Base-by-base conservation (phyloP, 2,113 vertebrate genomes). In the Alligator mississippiensis region DNA sequence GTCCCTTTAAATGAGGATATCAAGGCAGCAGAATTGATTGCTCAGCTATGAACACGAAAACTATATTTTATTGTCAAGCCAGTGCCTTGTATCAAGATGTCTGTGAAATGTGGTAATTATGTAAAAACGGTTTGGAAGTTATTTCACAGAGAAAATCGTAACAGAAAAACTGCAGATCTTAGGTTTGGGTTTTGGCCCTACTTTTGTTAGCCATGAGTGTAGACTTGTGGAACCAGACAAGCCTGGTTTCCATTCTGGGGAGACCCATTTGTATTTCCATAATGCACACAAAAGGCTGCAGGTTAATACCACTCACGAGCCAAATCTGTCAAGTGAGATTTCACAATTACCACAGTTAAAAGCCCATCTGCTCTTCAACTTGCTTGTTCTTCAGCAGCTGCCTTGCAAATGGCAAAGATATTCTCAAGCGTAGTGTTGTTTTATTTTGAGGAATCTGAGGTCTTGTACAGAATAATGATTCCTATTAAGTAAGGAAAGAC, bases 71-170 rank as follows among this genome's bases (percentile, higher is more conserved):
- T 55, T 55, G 30, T 89, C 13, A 34, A 64, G 77, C 28, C 24
- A 19, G n/a, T 64, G 47, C 57, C 27, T 79, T 75, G 60, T 89
- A 59, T 72, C 54, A 47, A 64, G 34, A 16, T 92, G 28, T n/a
- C 0, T 0, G 22, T 74, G 25, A 22, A 80, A 80, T 60, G 59
- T 0, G 0, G 27, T 4, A 4, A 25, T 64, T 83, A 77, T 38
- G 34, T 22, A 30, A 75, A 79, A 91, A 38, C 16, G n/a, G 5
- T 3, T 6, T 84, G 58, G 16, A 63, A 14, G 62, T 25, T 80
- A 47, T 63, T 27, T 66, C 25, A 62, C 3, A 57, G 38, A 64
- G 28, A 74, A 80, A 72, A 80, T 64, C 27, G 2, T 80, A 4
- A 13, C 30, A 63, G 16, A 47, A 47, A 47, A 47, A 47, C 28